Conservation (phyloP, 2,113 vertebrate genomes). For the Cinclus cinclus region DNA sequence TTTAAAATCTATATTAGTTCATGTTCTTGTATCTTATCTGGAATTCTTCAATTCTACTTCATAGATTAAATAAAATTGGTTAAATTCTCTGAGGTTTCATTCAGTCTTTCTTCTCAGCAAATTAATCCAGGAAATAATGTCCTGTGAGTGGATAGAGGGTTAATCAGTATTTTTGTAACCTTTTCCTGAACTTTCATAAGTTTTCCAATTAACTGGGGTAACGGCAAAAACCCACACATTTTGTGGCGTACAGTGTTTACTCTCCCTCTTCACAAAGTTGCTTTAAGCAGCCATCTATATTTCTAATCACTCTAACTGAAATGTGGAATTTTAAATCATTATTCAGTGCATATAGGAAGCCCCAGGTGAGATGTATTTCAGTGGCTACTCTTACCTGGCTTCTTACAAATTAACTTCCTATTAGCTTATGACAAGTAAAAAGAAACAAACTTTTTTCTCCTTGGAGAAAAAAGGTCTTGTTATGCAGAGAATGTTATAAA, state of each 20-base stretch:
- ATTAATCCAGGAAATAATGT: constrained; percentile 43
- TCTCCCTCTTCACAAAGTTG: neutral
- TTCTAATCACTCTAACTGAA: neutral
- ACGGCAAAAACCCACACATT: constrained; percentile 69
- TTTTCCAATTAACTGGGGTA: constrained; percentile 78
- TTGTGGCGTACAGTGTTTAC: neutral
- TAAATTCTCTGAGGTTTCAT: constrained; percentile 43
- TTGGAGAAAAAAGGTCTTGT: neutral
- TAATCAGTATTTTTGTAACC: constrained; percentile 79
- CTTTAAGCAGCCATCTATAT: constrained; percentile 7
- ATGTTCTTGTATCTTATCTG: constrained; percentile 11
- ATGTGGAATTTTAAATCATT: neutral
- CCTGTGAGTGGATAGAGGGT: constrained; percentile 1
- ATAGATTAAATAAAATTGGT: constrained; percentile 26
- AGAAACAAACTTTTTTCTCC: neutral
- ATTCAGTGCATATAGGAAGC: neutral
- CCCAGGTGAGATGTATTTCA: neutral
- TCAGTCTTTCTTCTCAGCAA: constrained; percentile 31
- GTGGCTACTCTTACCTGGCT: neutral
- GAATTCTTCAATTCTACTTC: neutral
- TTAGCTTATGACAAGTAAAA: neutral
- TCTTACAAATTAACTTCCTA: neutral
- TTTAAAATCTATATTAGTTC: constrained; percentile 18
- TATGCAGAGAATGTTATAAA: neutral
- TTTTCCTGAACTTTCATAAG: constrained; percentile 74